phyloP scores from a whole-genome alignment of 2,113 vertebrate genomes.

The Ploceus nigricollis region DNA sequence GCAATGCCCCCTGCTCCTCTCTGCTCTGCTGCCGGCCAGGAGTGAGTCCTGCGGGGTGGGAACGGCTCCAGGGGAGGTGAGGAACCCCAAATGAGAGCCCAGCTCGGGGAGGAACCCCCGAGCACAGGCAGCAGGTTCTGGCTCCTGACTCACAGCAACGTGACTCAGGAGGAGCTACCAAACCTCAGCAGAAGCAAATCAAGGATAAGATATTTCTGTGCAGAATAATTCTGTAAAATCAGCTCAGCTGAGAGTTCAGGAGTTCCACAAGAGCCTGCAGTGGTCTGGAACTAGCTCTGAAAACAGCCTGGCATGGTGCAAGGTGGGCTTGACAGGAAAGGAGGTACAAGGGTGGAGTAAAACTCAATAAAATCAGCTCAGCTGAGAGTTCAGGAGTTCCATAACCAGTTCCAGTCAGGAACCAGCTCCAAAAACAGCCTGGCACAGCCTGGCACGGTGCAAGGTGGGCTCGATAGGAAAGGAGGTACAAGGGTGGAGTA shows the following conservation, averaged over 20 bases:
- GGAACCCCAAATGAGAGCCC: accelerated
- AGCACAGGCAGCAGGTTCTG: not conserved
- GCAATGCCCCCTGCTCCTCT: not conserved
- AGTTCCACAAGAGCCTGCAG: not conserved
- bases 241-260: not conserved
- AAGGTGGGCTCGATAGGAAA: too few relatives aligned
- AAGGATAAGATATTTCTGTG: not conserved
- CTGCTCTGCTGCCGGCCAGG: not conserved
- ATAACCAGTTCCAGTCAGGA: too few relatives aligned
- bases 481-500: too few relatives aligned
- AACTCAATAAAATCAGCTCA: too few relatives aligned
- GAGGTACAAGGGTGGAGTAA: not conserved
- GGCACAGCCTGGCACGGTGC: too few relatives aligned
- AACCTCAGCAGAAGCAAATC: not conserved
- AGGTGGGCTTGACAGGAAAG: too few relatives aligned
- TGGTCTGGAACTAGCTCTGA: not conserved
- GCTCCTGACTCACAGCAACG: not conserved
- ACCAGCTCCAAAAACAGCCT: too few relatives aligned
- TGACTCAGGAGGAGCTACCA: not conserved
- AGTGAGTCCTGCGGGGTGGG: not conserved
- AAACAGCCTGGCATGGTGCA: not conserved
- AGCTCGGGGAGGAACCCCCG: too few relatives aligned
- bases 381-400: too few relatives aligned
- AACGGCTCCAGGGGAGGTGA: not conserved
- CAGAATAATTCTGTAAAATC: not conserved